phyloP scores from a whole-genome alignment of 2,888 invertebrate genomes.

The Agriopis marginaria region DNA sequence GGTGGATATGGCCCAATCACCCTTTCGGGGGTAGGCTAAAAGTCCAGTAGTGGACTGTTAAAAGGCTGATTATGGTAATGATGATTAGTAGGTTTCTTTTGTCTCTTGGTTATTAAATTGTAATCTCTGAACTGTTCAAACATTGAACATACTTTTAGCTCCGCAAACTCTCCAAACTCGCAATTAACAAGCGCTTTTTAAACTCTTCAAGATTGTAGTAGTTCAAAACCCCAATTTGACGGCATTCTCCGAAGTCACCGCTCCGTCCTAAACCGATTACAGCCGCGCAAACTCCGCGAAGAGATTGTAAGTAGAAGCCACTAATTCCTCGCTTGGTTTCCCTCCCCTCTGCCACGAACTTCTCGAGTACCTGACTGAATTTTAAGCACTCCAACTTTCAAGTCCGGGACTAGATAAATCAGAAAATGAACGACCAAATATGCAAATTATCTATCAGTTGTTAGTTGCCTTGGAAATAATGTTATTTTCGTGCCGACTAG shows the following conservation, averaged over 20 bases:
- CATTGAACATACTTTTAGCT: slow-evolving; percentile 6
- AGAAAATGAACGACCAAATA: slow-evolving; percentile 42
- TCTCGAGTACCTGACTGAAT: slow-evolving; percentile 47
- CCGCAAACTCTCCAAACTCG: slow-evolving; percentile 13
- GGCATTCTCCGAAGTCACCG: slow-evolving; percentile 32
- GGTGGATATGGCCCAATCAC: too few species aligned
- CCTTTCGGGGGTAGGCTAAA: too few species aligned
- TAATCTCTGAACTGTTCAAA: slow-evolving; percentile 8
- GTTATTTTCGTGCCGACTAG: slow-evolving; percentile 26
- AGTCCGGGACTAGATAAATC: slow-evolving; percentile 36
- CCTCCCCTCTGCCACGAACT: slow-evolving; percentile 36
- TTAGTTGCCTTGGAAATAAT: slow-evolving; percentile 26
- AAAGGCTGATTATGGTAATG: too few species aligned
- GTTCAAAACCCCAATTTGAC: slow-evolving; percentile 28
- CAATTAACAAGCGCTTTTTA: slow-evolving; percentile 37
- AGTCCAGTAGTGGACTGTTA: too few species aligned
- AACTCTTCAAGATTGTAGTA: slow-evolving; percentile 24
- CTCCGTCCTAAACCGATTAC: slow-evolving; percentile 30
- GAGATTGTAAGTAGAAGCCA: slow-evolving; percentile 38
- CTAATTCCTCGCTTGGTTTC: slow-evolving; percentile 45
- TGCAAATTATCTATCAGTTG: slow-evolving; percentile 39
- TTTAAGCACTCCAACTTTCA: slow-evolving; percentile 39
- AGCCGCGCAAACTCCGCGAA: slow-evolving; percentile 38
- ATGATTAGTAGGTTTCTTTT: too few species aligned
- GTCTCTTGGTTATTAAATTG: background rate